Conservation (phyloP, 2,888 invertebrate species). For the Slavum lentiscoides region DNA sequence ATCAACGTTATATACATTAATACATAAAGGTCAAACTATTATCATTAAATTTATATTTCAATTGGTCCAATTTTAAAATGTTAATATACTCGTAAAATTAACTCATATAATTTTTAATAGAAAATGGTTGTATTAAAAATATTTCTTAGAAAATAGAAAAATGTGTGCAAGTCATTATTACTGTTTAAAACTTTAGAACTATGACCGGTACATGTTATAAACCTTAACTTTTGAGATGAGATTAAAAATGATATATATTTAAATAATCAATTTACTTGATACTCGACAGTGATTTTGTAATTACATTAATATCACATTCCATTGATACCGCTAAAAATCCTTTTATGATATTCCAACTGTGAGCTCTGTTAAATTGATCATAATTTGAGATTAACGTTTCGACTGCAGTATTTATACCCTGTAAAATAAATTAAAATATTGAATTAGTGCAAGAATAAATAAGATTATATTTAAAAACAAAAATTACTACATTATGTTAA, state of each 20-base stretch:
- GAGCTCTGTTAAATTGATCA: conserved; percentile 18
- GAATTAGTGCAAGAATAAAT: neutral
- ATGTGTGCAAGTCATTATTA: too few relatives aligned
- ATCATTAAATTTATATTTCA: too few relatives aligned
- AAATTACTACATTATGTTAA: too few relatives aligned
- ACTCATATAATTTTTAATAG: too few relatives aligned
- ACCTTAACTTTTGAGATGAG: too few relatives aligned
- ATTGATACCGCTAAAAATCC: conserved; percentile 28
- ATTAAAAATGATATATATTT: neutral
- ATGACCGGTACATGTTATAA: too few relatives aligned
- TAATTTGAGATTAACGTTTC: conserved; percentile 7
- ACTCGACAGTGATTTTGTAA: neutral
- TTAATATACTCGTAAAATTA: too few relatives aligned
- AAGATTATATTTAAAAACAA: neutral
- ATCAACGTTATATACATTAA: neutral
- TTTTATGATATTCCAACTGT: conserved; percentile 42
- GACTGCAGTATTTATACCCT: conserved; percentile 38
- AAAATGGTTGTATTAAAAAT: too few relatives aligned
- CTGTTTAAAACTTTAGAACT: too few relatives aligned
- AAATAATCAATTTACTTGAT: conserved; percentile 28
- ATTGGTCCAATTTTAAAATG: too few relatives aligned
- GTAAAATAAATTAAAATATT: neutral
- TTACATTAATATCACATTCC: conserved; percentile 9
- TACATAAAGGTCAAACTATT: neutral
- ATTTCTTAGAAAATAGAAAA: too few relatives aligned